A percentile compares a stretch with the other conserved stretches of the same genome.
phyloP scores from a whole-genome alignment of 2,797 vertebrate genomes.

The Sternarchorhynchus goeldii region DNA sequence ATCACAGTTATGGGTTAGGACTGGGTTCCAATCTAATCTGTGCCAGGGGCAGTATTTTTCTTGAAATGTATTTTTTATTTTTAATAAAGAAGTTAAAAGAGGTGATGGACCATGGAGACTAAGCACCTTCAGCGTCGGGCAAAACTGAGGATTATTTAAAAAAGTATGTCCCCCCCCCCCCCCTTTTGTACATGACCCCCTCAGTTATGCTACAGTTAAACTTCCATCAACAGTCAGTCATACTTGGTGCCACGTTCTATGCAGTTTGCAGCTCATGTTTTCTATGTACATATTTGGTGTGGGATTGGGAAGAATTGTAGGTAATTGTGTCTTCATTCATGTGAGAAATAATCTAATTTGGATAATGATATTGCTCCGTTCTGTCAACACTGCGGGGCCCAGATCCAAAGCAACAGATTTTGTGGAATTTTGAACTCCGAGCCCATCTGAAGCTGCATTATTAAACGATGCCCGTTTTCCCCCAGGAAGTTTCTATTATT shows the following conservation, averaged over 20 bases:
- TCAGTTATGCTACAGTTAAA: not conserved
- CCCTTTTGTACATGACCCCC: not conserved
- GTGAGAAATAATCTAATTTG: conserved; percentile 34
- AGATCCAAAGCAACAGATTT: conserved; percentile 8
- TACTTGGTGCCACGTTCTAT: no score
- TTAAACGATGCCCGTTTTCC: conserved; percentile 31
- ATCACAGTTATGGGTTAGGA: conserved; percentile 75
- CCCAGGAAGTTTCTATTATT: conserved; percentile 10
- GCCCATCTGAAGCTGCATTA: conserved; percentile 26
- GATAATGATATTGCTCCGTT: conserved; percentile 30
- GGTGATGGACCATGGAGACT: conserved; percentile 36
- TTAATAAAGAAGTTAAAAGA: conserved; percentile 67
- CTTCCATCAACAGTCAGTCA: not conserved
- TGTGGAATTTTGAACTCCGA: conserved; percentile 39
- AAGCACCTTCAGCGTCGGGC: conserved; percentile 8
- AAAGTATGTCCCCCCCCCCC: no score
- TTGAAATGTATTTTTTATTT: conserved; percentile 68
- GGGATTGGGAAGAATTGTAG: conserved; percentile 22
- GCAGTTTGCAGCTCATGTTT: not conserved
- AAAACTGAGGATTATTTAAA: not conserved
- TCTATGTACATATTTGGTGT: conserved; percentile 9
- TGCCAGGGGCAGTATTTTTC: conserved; percentile 45
- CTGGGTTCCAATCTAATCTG: conserved; percentile 73
- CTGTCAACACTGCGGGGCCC: not conserved
- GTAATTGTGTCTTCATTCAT: conserved; percentile 31